Conservation (phyloP, 2,888 invertebrate species). For the Agonopterix subpropinquella region DNA sequence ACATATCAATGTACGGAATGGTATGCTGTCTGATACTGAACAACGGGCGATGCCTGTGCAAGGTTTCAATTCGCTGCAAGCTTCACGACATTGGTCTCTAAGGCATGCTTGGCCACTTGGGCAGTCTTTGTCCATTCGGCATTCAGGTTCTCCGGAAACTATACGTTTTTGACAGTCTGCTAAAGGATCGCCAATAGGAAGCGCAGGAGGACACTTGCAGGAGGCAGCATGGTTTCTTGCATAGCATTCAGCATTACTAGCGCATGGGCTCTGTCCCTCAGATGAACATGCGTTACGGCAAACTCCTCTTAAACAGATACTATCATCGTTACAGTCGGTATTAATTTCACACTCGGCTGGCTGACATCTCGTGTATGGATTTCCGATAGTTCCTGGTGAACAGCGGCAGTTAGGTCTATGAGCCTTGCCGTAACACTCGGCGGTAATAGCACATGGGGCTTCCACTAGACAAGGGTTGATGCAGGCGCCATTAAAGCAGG, state of each 20-base stretch:
- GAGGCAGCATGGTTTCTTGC: slow-evolving; percentile 87
- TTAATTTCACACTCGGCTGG: slow-evolving; percentile 86
- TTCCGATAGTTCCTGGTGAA: slow-evolving; percentile 84
- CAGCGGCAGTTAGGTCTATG: slow-evolving; percentile 90
- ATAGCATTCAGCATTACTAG: slow-evolving; percentile 87
- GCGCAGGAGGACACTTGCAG: slow-evolving; percentile 87
- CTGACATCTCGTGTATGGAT: slow-evolving; percentile 86
- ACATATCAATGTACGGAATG: slow-evolving; percentile 91
- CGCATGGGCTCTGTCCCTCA: slow-evolving; percentile 82
- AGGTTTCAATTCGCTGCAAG: slow-evolving; percentile 84
- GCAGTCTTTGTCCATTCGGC: slow-evolving; percentile 86
- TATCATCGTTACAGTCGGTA: slow-evolving; percentile 85
- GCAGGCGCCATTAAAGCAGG: slow-evolving; percentile 89
- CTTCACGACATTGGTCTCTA: slow-evolving; percentile 84
- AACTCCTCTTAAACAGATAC: slow-evolving; percentile 81
- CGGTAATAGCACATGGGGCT: slow-evolving; percentile 89
- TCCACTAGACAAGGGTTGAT: slow-evolving; percentile 86
- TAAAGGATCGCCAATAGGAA: slow-evolving; percentile 87
- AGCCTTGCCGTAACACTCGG: slow-evolving; percentile 87
- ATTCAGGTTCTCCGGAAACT: slow-evolving; percentile 78
- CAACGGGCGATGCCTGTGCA: slow-evolving; percentile 86
- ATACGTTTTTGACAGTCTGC: slow-evolving; percentile 80
- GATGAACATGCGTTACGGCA: slow-evolving; percentile 87
- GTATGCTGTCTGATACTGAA: slow-evolving; percentile 88
- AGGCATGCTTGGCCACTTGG: slow-evolving; percentile 88